Evolutionary conservation across 2,113 vertebrate genomes (phyloP).

Genomic region (Rousettus leschenaultii): DNA sequence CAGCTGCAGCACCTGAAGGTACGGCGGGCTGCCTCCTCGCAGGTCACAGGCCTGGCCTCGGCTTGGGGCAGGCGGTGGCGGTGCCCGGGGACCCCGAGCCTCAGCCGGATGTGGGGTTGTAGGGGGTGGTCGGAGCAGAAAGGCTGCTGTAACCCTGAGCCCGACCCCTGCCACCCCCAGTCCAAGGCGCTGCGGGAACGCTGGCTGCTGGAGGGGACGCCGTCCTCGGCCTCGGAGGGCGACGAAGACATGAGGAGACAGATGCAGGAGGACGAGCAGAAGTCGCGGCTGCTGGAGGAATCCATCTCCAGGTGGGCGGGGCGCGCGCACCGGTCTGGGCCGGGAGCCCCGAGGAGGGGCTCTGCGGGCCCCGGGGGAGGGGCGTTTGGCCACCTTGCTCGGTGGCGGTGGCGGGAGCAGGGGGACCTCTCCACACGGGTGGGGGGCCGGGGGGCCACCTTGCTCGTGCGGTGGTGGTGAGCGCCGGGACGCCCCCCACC

Average conservation of each 20-base stretch:
- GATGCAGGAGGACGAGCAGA: conserved; percentile 90
- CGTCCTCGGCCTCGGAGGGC: conserved; percentile 85
- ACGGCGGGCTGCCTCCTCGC: neutral
- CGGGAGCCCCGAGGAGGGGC: neutral
- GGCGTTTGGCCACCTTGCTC: neutral
- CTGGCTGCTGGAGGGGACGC: conserved; percentile 95
- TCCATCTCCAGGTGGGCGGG: conserved; percentile 87
- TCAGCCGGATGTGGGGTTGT: rapidly evolving
- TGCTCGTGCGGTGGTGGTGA: no score
- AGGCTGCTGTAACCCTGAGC: neutral
- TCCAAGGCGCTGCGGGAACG: conserved; percentile 93
- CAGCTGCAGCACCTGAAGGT: conserved; percentile 96
- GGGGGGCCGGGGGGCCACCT: neutral
- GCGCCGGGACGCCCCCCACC: no score
- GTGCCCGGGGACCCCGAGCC: neutral
- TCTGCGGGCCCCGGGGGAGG: no score
- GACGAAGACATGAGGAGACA: conserved; percentile 87
- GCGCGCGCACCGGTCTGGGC: neutral
- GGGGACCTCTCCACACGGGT: neutral
- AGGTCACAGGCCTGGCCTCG: neutral
- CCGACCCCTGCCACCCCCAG: conserved; percentile 71
- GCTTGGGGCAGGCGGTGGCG: rapidly evolving
- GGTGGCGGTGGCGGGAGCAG: neutral
- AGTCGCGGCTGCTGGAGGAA: conserved; percentile 88
- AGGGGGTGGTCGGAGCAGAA: no score